Conservation (phyloP, 2,113 vertebrate genomes). For the Callionymus lyra region DNA sequence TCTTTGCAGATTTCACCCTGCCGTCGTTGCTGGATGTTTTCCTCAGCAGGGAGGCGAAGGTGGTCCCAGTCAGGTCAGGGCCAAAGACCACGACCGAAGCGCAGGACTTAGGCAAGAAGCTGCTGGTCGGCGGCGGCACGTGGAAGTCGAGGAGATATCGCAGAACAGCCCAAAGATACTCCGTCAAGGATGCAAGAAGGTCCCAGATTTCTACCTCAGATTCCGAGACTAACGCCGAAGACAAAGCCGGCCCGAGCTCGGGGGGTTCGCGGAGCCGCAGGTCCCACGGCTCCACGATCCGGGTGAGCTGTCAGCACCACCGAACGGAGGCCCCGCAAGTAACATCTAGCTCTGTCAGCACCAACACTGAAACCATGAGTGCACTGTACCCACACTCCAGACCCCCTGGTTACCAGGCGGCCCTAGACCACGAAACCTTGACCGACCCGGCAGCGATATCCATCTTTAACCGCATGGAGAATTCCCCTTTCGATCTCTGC, state of each 20-base stretch:
- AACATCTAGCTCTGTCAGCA: conserved; percentile 12
- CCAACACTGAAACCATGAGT: conserved; percentile 53
- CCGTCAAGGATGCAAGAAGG: conserved; percentile 78
- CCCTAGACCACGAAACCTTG: conserved; percentile 56
- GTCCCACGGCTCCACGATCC: conserved; percentile 66
- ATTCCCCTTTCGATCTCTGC: conserved; percentile 91
- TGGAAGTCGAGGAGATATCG: conserved; percentile 69
- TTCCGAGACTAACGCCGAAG: conserved; percentile 83
- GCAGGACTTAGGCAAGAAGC: conserved; percentile 57
- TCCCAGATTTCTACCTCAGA: conserved; percentile 88
- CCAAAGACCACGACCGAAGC: conserved; percentile 71
- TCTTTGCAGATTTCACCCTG: conserved; percentile 77
- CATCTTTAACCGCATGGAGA: conserved; percentile 71
- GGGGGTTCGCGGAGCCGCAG: conserved; percentile 58
- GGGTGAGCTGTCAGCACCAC: conserved; percentile 53
- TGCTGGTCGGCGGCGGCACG: conserved; percentile 54
- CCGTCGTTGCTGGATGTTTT: conserved; percentile 69
- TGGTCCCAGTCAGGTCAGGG: conserved; percentile 59
- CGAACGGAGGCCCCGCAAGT: conserved; percentile 40
- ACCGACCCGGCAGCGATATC: conserved; percentile 70
- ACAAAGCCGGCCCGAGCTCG: conserved; percentile 51
- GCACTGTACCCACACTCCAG: conserved; percentile 46
- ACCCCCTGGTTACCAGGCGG: conserved; percentile 44
- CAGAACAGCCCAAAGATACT: conserved; percentile 76
- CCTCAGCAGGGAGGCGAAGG: conserved; percentile 73